Conservation (phyloP, 2,888 invertebrate genomes). For the Punctoribates punctum region DNA sequence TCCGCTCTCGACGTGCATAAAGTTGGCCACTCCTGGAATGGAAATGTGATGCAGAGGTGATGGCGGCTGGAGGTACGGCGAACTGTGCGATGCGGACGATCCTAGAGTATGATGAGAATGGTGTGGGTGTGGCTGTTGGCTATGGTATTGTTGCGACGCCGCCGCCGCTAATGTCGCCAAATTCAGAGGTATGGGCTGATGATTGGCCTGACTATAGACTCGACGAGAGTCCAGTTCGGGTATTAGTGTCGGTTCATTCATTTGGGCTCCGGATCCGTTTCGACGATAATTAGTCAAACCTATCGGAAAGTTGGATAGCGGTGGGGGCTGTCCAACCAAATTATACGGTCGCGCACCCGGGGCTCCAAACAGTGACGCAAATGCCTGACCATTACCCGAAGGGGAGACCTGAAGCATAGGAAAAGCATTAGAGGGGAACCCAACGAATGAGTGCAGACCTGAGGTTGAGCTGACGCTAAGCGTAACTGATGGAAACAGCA, state of each 20-base stretch:
- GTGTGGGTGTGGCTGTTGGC: constrained; percentile 21
- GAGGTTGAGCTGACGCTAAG: constrained; percentile 36
- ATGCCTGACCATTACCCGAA: constrained; percentile 25
- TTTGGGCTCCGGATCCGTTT: constrained; percentile 16
- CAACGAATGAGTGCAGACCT: neutral
- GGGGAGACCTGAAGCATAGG: constrained; percentile 9
- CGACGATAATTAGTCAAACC: constrained; percentile 29
- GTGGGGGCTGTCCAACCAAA: neutral
- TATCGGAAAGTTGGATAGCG: neutral
- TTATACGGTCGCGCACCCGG: constrained; percentile 2
- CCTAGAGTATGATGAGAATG: neutral
- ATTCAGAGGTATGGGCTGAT: constrained; percentile 33
- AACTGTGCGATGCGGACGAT: constrained; percentile 2
- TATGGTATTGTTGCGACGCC: constrained; percentile 31
- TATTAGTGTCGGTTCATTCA: neutral
- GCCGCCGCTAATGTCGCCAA: constrained; percentile 38
- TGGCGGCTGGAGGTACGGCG: constrained; percentile 20
- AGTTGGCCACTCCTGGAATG: constrained; percentile 35
- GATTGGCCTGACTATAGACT: constrained; percentile 24
- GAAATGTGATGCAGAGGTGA: constrained; percentile 28
- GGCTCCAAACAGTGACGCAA: constrained; percentile 5
- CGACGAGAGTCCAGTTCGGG: constrained; percentile 13
- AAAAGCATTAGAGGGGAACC: neutral
- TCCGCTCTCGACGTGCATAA: constrained; percentile 34
- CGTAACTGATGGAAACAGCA: constrained; percentile 30